Conservation (phyloP, 2,888 invertebrate genomes). For the Auanema sp. region DNA sequence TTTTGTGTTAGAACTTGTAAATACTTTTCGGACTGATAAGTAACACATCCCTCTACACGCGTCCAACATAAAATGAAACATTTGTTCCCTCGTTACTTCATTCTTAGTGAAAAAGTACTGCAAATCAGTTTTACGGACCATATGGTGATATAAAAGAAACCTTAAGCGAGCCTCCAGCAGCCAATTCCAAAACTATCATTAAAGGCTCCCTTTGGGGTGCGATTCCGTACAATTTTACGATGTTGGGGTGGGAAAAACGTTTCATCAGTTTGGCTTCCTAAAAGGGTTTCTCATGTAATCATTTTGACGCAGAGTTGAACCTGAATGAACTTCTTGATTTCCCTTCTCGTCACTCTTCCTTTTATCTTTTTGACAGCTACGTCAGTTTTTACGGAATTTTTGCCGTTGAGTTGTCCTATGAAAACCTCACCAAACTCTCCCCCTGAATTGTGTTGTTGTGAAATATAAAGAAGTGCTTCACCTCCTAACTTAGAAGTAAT, state of each 20-base stretch:
- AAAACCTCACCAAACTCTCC: constrained; percentile 39
- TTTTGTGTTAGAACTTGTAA: neutral
- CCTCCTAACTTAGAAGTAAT: constrained; percentile 24
- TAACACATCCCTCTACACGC: constrained; percentile 15
- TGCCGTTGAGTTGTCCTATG: constrained; percentile 22
- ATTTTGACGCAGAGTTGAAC: neutral
- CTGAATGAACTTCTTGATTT: constrained; percentile 27
- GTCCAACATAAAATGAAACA: constrained; percentile 7
- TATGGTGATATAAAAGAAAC: neutral
- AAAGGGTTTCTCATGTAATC: neutral
- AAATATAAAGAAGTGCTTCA: neutral
- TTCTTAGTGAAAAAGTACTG: constrained; percentile 17
- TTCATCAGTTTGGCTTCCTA: constrained; percentile 35
- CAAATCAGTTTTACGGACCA: neutral
- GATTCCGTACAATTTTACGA: constrained; percentile 33
- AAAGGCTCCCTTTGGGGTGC: constrained; percentile 35
- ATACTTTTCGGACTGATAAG: constrained; percentile 12
- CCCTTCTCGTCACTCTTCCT: constrained; percentile 26
- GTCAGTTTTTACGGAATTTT: constrained; percentile 12
- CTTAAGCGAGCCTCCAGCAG: constrained; percentile 38
- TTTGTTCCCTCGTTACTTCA: constrained; percentile 15
- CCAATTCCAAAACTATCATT: constrained; percentile 36
- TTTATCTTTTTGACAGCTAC: constrained; percentile 37
- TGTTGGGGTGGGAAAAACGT: constrained; percentile 25
- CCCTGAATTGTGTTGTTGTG: neutral